Evolutionary conservation across 2,797 vertebrate genomes (phyloP), one percentile per base, ranked within the genome.

Genomic region (Sarcophilus harrisii): DNA sequence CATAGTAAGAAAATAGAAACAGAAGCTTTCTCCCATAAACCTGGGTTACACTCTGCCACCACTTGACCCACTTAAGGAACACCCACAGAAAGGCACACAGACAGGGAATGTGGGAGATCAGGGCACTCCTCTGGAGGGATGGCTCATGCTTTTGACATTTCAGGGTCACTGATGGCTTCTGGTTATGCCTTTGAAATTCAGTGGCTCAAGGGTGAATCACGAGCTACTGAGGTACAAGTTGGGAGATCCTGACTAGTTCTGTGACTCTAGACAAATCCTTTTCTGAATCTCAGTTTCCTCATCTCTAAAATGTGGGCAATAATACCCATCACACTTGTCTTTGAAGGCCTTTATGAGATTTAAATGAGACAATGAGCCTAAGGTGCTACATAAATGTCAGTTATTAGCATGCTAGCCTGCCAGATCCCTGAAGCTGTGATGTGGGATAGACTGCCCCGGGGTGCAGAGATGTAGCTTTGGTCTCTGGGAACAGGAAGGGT

Each of bases 401-500:
- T 24, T 5, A 73, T 73, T 30, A 21, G 32, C 38, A 11, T 24
- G 38, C 73, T 38, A 27, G 73, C 38, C 45, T 24, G 24, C n/a
- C n/a, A 87, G 73, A 38, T 49, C 38, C 38, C 45, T 11, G 38
- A 87, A 38, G 38, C 38, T 87, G 38, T 45, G 73, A 38, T 73
- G 38, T 87, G 73, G 73, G 38, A 38, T 32, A 49, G 2, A 24
- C 38, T 45, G 73, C 38, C 73, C 38, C 27, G 5, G 54, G 73
- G n/a, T 24, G 24, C 21, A 87, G 3, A 87, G 73, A 87, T 87
- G 45, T 9, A 87, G n/a, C 73, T 30, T 81, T 73, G 93, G 29
- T 49, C 45, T 96, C 97, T 93, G 58, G 90, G 89, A 95, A 96
- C 92, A 96, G 58, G 87, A 95, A 95, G 96, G 97, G 96, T 52